Evolutionary conservation across 1,140 invertebrate species (phyloP).

Genomic region (Apolygus lucorum): DNA sequence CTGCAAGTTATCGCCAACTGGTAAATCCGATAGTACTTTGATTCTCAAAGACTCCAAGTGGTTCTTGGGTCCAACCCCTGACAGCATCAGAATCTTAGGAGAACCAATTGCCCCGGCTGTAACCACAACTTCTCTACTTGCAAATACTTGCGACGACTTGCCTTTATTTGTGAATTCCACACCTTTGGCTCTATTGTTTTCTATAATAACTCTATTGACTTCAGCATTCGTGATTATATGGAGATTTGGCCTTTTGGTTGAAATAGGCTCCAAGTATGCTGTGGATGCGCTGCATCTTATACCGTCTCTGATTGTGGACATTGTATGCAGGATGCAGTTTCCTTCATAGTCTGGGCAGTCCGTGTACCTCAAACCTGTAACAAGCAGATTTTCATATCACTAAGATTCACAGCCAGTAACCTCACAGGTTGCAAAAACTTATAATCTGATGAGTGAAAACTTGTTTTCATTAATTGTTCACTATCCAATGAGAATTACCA

Average conservation of each 20-base stretch:
- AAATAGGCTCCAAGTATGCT: slow-evolving; percentile 63
- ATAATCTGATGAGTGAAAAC: too few species aligned
- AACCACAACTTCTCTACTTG: slow-evolving; percentile 59
- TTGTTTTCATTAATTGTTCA: too few species aligned
- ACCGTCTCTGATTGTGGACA: slow-evolving; percentile 67
- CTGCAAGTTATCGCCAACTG: slow-evolving; percentile 62
- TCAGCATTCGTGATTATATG: slow-evolving; percentile 52
- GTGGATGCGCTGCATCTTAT: slow-evolving; percentile 78
- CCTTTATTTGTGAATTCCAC: slow-evolving; percentile 59
- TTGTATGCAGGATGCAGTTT: slow-evolving; percentile 68
- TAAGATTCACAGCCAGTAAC: too few species aligned
- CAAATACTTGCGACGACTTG: slow-evolving; percentile 48
- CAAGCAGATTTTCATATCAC: too few species aligned
- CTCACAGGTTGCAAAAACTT: too few species aligned
- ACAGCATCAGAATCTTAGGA: slow-evolving; percentile 75
- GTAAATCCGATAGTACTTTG: slow-evolving; percentile 52
- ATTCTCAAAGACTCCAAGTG: slow-evolving; percentile 62
- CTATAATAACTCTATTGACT: slow-evolving; percentile 57
- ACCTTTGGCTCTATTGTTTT: slow-evolving; percentile 57
- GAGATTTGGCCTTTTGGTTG: slow-evolving; percentile 49
- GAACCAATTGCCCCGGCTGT: slow-evolving; percentile 69
- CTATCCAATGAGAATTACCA: too few species aligned
- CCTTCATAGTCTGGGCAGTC: slow-evolving; percentile 69
- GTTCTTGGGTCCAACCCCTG: slow-evolving; percentile 68
- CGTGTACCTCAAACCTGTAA: neutral